Evolutionary conservation across 2,888 invertebrate genomes (phyloP), one percentile per base, ranked within the genome.

Genomic region (Elmis aenea): DNA sequence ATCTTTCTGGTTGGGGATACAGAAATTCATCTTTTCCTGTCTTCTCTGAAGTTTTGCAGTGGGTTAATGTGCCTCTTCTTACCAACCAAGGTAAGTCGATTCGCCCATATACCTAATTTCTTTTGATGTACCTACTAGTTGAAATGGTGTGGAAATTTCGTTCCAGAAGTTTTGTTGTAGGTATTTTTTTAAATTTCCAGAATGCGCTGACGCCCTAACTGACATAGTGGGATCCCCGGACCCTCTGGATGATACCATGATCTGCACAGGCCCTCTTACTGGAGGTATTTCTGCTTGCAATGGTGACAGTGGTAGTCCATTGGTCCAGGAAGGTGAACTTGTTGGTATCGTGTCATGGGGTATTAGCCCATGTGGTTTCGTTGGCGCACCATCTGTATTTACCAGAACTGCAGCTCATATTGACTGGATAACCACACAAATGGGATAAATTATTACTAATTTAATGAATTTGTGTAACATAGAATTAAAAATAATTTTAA

Each of bases 231-330:
- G 62, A 10, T 15, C 14, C 8, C 21, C 31, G 1, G 71, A 72
- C 44, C 71, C 73, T 10, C 51, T 74, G 1, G 62, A 66, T 32
- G 61, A 62, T 1, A 66, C 70, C 11, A 72, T 77, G 43, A 61
- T 77, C 18, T 77, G 77, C 51, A 74, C 75, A 1, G 76, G 75
- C 1, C 74, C 74, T 2, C 25, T 52, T 6, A 38, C 33, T 12
- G 73, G 73, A 2, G 72, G 72, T 0, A 51, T 69, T 8, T 69
- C 73, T n/a, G 74, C 73, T 6, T 76, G 76, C 50, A 67, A 57
- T 26, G 76, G 76, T 8, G 77, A 77, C 46, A 75, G 75, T 3
- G 76, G 75, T 2, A 74, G 75, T 8, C 49, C 76, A 3, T 62
- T 72, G 11, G 62, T 46, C 61, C 45, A 61, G 6, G 28, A 42